phyloP scores from a whole-genome alignment of 2,113 vertebrate genomes.

The Oryzias celebensis region DNA sequence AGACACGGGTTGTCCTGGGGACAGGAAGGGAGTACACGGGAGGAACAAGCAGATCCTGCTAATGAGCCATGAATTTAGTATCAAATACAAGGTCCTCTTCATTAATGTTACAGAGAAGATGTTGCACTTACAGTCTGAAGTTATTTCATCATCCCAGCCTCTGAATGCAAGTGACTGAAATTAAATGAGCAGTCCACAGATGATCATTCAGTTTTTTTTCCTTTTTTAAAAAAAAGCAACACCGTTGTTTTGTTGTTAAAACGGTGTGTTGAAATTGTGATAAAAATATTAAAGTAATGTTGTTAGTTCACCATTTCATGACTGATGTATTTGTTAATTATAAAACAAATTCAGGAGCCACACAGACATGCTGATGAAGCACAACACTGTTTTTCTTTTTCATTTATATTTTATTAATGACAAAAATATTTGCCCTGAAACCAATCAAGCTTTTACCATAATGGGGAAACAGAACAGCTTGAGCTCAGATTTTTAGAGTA shows the following conservation, averaged over 20 bases:
- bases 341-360: no score
- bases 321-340: no score
- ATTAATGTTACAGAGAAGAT: slow-evolving; percentile 27
- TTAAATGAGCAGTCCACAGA: slow-evolving; percentile 3
- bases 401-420: no score
- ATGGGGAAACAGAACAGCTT: no score
- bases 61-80: slow-evolving; percentile 40
- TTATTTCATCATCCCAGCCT: slow-evolving; percentile 34
- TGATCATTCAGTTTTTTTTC: slow-evolving; percentile 5
- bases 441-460: no score
- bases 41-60: slow-evolving; percentile 17
- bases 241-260: slow-evolving; percentile 3
- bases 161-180: slow-evolving; percentile 1
- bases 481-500: no score
- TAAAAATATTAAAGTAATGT: slow-evolving; percentile 2
- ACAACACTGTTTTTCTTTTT: no score
- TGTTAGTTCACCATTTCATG: no score
- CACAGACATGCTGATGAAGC: no score
- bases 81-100: slow-evolving; percentile 25
- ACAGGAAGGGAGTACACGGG: slow-evolving; percentile 32
- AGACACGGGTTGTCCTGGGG: slow-evolving; percentile 31
- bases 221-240: neutral
- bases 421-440: no score
- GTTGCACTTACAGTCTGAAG: slow-evolving; percentile 33
- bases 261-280: neutral